Conservation (phyloP, 2,113 vertebrate species). For the Scomber colias region DNA sequence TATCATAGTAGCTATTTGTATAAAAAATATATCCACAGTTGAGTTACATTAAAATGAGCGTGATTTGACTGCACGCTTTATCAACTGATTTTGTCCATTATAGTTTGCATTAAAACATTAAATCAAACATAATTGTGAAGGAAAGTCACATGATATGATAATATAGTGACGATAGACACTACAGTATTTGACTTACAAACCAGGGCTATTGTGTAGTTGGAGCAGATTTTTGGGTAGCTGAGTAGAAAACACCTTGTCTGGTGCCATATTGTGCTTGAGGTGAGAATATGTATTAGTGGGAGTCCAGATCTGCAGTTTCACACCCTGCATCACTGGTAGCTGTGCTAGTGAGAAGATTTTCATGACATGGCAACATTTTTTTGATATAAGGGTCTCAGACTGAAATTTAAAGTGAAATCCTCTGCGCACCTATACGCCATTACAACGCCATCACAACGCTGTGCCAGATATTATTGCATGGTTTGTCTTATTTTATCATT, state of each 20-base stretch:
- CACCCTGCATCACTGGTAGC: not conserved
- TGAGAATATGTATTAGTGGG: not conserved
- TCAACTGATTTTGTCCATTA: too few relatives aligned
- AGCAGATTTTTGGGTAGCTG: not conserved
- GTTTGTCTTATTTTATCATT: constrained; percentile 17
- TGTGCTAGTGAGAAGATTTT: not conserved
- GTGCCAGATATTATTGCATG: not conserved
- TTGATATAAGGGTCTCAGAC: not conserved
- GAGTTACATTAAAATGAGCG: too few relatives aligned
- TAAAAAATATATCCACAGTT: too few relatives aligned
- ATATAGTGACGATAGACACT: not conserved
- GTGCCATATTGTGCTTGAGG: not conserved
- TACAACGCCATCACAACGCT: not conserved
- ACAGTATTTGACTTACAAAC: not conserved
- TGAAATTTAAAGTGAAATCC: constrained; percentile 1
- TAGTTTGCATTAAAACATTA: too few relatives aligned
- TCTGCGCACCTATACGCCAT: not conserved
- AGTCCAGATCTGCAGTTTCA: not conserved
- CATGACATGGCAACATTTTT: not conserved
- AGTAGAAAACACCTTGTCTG: not conserved
- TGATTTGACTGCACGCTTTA: too few relatives aligned
- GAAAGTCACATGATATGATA: not conserved
- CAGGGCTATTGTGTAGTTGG: not conserved
- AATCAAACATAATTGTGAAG: too few relatives aligned
- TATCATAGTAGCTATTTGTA: too few relatives aligned